Percentiles rank a stretch among this genome's conserved stretches.
phyloP scores from a whole-genome alignment of 2,888 invertebrate genomes.

The Sarcophaga rosellei region DNA sequence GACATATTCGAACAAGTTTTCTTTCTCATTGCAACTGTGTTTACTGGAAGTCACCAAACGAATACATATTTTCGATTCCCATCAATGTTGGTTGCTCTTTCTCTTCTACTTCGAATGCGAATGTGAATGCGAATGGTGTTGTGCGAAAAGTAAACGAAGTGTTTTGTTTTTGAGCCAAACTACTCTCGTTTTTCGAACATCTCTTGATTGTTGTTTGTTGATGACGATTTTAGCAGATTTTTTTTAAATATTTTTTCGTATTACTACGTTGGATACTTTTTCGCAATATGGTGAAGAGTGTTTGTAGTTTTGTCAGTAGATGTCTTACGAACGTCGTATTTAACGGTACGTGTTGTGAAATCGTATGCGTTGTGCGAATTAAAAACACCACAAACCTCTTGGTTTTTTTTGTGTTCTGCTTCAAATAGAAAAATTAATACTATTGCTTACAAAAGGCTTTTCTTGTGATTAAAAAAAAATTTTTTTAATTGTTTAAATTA shows the following conservation, averaged over 20 bases:
- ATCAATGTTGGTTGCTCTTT: neutral
- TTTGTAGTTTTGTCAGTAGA: slow-evolving; percentile 75
- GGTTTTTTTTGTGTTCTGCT: slow-evolving; percentile 23
- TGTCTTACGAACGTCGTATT: slow-evolving; percentile 79
- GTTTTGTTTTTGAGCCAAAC: neutral
- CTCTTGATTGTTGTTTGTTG: slow-evolving; percentile 21
- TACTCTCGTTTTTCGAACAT: slow-evolving; percentile 24
- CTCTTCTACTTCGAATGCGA: slow-evolving; percentile 23
- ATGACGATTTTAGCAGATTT: slow-evolving; percentile 17
- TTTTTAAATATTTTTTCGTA: slow-evolving; percentile 24
- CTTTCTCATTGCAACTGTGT: neutral
- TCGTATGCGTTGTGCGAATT: slow-evolving; percentile 48
- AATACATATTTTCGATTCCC: slow-evolving; percentile 50
- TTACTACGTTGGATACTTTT: slow-evolving; percentile 55
- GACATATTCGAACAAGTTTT: neutral
- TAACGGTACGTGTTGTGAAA: slow-evolving; percentile 77
- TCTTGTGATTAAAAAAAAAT: neutral
- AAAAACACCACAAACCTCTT: neutral
- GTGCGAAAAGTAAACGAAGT: slow-evolving; percentile 33
- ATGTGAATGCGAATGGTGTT: slow-evolving; percentile 12
- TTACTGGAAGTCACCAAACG: slow-evolving; percentile 24
- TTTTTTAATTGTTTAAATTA: neutral
- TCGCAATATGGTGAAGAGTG: slow-evolving; percentile 60
- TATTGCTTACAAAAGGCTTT: neutral
- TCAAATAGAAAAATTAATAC: slow-evolving; percentile 1